These are phyloP conservation scores for Biston betularia DNA, from an alignment of 2,888 invertebrate species.

Conservation along the genomic window DNA sequence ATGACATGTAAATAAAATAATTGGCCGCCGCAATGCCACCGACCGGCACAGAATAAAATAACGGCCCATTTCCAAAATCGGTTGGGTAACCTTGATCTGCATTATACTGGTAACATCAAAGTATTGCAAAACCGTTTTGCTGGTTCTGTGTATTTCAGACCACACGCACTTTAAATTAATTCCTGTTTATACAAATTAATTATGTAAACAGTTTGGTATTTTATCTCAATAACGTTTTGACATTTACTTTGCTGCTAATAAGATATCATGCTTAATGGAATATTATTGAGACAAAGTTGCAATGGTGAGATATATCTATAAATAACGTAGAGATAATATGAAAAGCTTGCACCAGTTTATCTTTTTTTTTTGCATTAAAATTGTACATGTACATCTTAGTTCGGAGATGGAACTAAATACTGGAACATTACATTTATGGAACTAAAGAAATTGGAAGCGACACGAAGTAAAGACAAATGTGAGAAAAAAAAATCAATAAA, in stretches of 20 bases:
- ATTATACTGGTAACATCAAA: background rate
- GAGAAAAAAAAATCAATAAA: background rate
- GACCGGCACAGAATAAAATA: background rate
- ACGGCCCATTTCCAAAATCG: background rate
- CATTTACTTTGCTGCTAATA: constrained; percentile 14
- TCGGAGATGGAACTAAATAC: constrained; percentile 27
- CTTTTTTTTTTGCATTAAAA: constrained; percentile 45
- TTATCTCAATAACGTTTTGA: constrained; percentile 20
- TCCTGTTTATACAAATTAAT: constrained; percentile 21
- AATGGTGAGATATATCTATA: constrained; percentile 27
- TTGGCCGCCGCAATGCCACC: too few species aligned
- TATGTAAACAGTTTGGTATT: constrained; percentile 32
- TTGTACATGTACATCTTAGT: constrained; percentile 40
- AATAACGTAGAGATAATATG: constrained; percentile 51
- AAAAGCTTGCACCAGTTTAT: constrained; percentile 41
- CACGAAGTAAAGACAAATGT: background rate
- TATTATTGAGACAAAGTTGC: constrained; percentile 11
- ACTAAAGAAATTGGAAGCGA: constrained; percentile 2
- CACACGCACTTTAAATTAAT: constrained; percentile 24
- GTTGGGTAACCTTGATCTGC: background rate
- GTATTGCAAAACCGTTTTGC: constrained; percentile 20
- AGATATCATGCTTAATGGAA: constrained; percentile 3
- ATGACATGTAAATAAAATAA: too few species aligned
- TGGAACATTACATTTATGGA: constrained; percentile 20
- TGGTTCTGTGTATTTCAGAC: constrained; percentile 16